Evolutionary conservation across 2,888 invertebrate genomes (phyloP).

Genomic region (Ormyrus pomaceus): DNA sequence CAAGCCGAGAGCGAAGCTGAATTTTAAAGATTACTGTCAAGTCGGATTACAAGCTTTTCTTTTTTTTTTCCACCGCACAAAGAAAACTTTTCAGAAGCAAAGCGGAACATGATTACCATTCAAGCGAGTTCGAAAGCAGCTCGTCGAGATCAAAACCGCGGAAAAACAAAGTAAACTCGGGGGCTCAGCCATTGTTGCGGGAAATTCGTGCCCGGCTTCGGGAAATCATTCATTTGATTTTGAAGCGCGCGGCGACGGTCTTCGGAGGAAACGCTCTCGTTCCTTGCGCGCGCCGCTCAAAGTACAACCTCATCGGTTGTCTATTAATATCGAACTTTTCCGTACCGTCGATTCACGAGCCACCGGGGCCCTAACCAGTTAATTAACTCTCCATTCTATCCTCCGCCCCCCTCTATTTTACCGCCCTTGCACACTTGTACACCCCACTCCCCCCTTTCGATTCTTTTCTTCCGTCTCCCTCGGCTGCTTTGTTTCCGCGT

Average conservation of each 20-base stretch:
- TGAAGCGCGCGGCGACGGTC: not conserved
- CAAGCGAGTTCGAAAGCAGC: too few relatives aligned
- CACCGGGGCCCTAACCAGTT: constrained; percentile 45
- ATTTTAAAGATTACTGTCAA: too few relatives aligned
- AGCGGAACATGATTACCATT: too few relatives aligned
- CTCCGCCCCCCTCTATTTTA: constrained; percentile 20
- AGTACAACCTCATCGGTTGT: constrained; percentile 49
- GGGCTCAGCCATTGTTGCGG: too few relatives aligned
- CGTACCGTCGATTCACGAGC: constrained; percentile 24
- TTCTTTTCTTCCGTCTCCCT: constrained; percentile 2
- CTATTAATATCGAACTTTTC: constrained; percentile 55
- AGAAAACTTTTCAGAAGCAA: too few relatives aligned
- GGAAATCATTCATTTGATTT: constrained; percentile 31
- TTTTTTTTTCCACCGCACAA: too few relatives aligned
- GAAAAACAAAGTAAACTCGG: too few relatives aligned
- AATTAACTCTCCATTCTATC: constrained; percentile 56
- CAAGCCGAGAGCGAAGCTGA: not conserved
- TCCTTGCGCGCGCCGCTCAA: constrained; percentile 14
- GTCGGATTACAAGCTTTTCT: too few relatives aligned
- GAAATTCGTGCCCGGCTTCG: too few relatives aligned
- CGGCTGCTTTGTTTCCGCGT: constrained; percentile 13
- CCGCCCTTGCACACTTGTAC: constrained; percentile 27
- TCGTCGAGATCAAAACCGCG: too few relatives aligned
- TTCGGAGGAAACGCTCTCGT: not conserved
- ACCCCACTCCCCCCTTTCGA: not conserved